Base-by-base conservation (phyloP, 1,140 invertebrate species). In the Zeugodacus cucurbitae region DNA sequence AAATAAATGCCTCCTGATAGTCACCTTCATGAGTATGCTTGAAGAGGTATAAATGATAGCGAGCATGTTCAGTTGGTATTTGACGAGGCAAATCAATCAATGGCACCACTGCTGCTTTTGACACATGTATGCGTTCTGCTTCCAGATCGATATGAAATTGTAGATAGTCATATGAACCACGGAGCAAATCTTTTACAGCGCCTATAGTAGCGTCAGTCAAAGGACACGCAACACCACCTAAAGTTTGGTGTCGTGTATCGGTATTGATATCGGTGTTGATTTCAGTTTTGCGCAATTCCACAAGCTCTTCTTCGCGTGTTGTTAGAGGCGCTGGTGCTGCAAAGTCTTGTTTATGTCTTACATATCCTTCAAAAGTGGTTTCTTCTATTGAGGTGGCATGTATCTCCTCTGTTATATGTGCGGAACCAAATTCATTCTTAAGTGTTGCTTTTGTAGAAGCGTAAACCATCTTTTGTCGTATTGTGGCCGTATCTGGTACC, bases 381-480 rank as follows among this genome's bases (percentile, higher is more conserved):
- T 99, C 98, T 88, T 96, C 96, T 95, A 98, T 92, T 0, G 89
- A 88, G 26, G 91, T 94, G 58, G 90, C 91, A 88, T 94, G 93
- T 74, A 93, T 87, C 86, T 92, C 91, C 85, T 93, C 91, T 91
- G 97, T 97, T 89, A 99, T 98, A 98, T 99, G 93, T 95, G 97
- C 88, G 94, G 97, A 93, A 95, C 96, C 92, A 95, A 99, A 99
- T 94, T 99, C 98, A 90, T 96, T 96, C 94, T 99, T 99, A 2
- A 99, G 94, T 2, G 99, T 99, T 3, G 99, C 98, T 78, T 99
- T 98, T 0, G 99, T 99, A 0, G 98, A 99, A 0, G 99, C 99
- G 94, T 99, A 99, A 54, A 99, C 95, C 99, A 99, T 99, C 94
- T 99, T 99, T 91, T 99, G 97, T 89, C 98, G 95, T 6, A 98